A percentile compares a stretch with the other conserved stretches of the same genome.
Evolutionary conservation across 2,888 invertebrate genomes (phyloP).

Genomic region (Agrochola lota): DNA sequence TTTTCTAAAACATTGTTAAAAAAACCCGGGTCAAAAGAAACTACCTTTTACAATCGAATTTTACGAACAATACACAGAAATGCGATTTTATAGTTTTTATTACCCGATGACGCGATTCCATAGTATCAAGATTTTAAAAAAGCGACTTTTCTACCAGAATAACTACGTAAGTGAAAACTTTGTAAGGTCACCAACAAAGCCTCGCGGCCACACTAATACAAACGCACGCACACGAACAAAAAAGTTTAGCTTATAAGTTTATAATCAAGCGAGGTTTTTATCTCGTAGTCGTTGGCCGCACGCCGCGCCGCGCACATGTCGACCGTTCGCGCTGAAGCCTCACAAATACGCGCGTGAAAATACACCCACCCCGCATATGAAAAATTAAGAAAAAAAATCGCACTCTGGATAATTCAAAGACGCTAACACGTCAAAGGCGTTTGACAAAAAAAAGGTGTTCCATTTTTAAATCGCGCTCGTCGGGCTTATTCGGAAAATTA

Average conservation of each 20-base stretch:
- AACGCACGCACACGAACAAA: conserved; percentile 86
- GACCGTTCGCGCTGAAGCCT: conserved; percentile 77
- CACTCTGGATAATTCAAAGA: conserved; percentile 74
- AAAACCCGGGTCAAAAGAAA: too few species aligned
- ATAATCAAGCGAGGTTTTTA: conserved; percentile 90
- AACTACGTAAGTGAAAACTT: conserved; percentile 84
- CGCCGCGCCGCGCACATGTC: conserved; percentile 88
- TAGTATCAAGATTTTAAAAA: conserved; percentile 44
- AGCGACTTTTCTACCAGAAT: conserved; percentile 59
- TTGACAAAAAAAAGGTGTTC: conserved; percentile 80
- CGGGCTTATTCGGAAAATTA: conserved; percentile 84
- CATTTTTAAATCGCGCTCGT: conserved; percentile 78
- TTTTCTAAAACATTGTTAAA: not conserved
- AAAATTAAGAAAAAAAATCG: conserved; percentile 78
- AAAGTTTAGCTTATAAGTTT: conserved; percentile 90
- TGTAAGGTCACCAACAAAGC: conserved; percentile 86
- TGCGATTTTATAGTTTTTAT: conserved; percentile 13
- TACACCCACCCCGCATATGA: conserved; percentile 77
- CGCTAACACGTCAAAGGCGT: conserved; percentile 77
- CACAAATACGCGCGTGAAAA: conserved; percentile 84
- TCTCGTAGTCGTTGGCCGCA: conserved; percentile 89
- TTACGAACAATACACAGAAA: not conserved
- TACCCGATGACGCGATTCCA: conserved; percentile 25
- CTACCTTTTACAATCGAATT: not conserved
- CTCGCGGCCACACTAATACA: conserved; percentile 82